Evolutionary conservation across 2,113 vertebrate genomes (phyloP).

Genomic region (Psilopogon haemacephalus): DNA sequence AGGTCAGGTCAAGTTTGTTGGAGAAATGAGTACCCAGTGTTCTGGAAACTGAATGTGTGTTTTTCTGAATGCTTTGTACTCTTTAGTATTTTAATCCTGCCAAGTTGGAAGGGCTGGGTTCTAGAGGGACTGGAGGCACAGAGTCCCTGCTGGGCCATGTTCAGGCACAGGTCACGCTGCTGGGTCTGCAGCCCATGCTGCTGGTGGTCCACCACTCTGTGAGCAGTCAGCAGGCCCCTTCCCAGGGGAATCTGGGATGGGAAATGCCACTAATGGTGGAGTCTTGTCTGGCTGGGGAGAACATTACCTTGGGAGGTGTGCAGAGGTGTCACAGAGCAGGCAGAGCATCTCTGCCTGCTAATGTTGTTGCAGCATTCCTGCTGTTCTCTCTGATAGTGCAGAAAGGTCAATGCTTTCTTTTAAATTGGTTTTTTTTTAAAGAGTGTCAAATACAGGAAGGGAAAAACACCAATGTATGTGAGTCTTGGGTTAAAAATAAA

Average conservation of each 20-base stretch:
- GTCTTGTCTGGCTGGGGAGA: background rate
- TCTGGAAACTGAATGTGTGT: background rate
- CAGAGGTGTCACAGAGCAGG: accelerated
- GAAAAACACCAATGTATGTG: background rate
- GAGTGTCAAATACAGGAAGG: background rate
- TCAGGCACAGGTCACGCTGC: accelerated
- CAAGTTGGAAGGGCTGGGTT: background rate
- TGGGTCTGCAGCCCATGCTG: background rate
- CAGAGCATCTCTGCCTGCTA: background rate
- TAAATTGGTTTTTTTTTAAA: background rate
- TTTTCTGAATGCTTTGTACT: background rate
- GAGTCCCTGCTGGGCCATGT: background rate
- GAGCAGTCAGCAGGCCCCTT: accelerated
- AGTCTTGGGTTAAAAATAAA: background rate
- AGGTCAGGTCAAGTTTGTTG: background rate
- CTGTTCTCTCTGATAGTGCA: background rate
- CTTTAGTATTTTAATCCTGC: background rate
- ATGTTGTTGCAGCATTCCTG: background rate
- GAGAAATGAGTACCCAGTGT: background rate
- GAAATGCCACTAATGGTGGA: background rate
- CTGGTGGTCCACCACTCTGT: accelerated
- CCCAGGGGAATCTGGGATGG: background rate
- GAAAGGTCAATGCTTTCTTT: background rate
- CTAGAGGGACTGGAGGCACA: accelerated
- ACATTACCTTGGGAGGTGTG: accelerated